phyloP scores from a whole-genome alignment of 1,140 invertebrate genomes.

The Centruroides vittatus region DNA sequence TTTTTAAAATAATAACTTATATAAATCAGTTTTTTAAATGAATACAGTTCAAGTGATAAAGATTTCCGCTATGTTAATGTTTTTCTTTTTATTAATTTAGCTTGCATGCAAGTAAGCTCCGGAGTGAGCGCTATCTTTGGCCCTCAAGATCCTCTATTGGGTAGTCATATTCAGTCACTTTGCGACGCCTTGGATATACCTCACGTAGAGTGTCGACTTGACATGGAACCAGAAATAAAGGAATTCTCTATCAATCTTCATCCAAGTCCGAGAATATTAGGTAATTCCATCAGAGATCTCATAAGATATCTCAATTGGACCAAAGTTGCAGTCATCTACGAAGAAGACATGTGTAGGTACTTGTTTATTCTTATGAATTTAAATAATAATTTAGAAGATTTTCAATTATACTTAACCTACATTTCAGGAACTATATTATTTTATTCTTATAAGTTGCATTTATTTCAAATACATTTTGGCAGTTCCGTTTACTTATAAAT shows the following conservation, averaged over 20 bases:
- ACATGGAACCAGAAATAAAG: conserved; percentile 33
- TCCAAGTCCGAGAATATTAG: conserved; percentile 66
- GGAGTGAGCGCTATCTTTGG: conserved; percentile 82
- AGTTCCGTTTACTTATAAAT: too few species aligned
- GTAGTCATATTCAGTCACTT: conserved; percentile 73
- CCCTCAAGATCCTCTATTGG: conserved; percentile 62
- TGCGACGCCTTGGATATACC: conserved; percentile 76
- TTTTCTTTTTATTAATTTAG: conserved; percentile 34
- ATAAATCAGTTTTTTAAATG: too few species aligned
- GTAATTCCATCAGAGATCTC: conserved; percentile 69
- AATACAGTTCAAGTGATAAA: too few species aligned
- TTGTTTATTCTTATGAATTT: conserved; percentile 7
- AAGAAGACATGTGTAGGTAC: conserved; percentile 63
- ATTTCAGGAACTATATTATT: too few species aligned
- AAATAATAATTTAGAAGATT: too few species aligned
- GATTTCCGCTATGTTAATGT: too few species aligned
- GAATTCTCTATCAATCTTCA: conserved; percentile 82
- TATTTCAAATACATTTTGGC: too few species aligned
- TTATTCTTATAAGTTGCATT: too few species aligned
- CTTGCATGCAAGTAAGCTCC: conserved; percentile 67
- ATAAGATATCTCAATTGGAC: conserved; percentile 85
- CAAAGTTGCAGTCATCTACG: conserved; percentile 81
- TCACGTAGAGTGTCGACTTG: conserved; percentile 58
- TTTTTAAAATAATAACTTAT: too few species aligned
- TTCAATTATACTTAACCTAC: too few species aligned